Base-by-base conservation (phyloP, 2,888 invertebrate species). In the Oxyscelio sp. region DNA sequence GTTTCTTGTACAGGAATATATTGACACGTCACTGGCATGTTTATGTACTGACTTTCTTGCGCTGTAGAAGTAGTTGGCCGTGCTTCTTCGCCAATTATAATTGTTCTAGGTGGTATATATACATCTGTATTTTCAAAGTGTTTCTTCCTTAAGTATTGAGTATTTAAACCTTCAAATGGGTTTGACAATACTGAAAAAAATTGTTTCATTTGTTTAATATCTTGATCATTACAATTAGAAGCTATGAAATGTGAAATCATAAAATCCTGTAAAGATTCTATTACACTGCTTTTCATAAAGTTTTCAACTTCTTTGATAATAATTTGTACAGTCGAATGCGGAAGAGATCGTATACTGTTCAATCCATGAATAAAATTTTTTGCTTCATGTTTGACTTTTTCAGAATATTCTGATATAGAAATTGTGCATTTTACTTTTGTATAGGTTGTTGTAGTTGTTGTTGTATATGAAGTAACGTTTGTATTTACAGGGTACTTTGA, bases 381-480 rank as follows among this genome's bases (percentile, higher is more conserved):
- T n/a, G 54, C 31, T 54, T 54, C 54, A 27, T 27, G 8, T 13
- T 54, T 24, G 2, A 54, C 54, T 50, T 50, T 50, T 21, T 50
- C 19, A 19, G 50, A 50, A 21, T 50, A 50, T 21, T 50, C 50
- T 9, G 2, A 4, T 21, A 50, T 5, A 21, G 50, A 21, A 50
- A 50, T 21, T 15, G 4, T 48, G 15, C 2, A 48, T n/a, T 5
- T 21, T 21, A 21, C n/a, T 19, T 50, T 50, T 50, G 48, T 48
- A 38, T 58, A 13, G 0, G 19, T 21, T 11, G 27, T 27, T 27
- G 27, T 27, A 27, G 27, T 27, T 27, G 27, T 27, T 27, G 27
- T 27, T 27, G 27, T 27, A n/a, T n/a, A n/a, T 27, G 27, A 27
- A 27, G 27, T 27, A 27, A 27, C 27, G 27, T 27, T 27, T 27